These are phyloP conservation scores for Drosophila peninsularis DNA, from an alignment of 2,888 invertebrate species.

Conservation along the genomic window DNA sequence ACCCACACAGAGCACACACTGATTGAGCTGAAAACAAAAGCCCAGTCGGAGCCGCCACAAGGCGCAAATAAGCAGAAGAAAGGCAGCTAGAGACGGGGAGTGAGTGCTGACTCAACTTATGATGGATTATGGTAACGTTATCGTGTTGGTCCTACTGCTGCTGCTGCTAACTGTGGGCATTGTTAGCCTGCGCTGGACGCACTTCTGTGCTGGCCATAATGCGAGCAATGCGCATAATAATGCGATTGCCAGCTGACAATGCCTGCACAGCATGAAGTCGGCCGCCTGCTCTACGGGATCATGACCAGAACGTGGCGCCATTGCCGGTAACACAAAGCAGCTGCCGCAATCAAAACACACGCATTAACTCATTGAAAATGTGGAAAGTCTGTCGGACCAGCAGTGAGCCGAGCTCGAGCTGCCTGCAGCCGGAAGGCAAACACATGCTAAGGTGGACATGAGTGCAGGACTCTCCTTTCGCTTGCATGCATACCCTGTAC, in stretches of 20 bases:
- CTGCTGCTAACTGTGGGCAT: conserved; percentile 27
- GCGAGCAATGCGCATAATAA: conserved; percentile 65
- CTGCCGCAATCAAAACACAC: conserved; percentile 47
- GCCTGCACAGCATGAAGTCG: conserved; percentile 21
- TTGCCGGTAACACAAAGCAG: conserved; percentile 25
- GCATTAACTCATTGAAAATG: conserved; percentile 56
- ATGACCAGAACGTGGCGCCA: conserved; percentile 1
- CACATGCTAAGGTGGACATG: conserved; percentile 49
- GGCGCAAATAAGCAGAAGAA: conserved; percentile 56
- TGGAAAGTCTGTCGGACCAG: neutral
- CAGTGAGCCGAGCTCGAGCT: neutral
- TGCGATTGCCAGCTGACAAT: conserved; percentile 65
- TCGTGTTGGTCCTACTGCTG: conserved; percentile 29
- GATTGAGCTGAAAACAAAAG: conserved; percentile 42
- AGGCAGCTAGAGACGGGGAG: conserved; percentile 19
- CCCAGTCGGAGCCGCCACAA: conserved; percentile 12
- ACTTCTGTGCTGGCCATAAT: conserved; percentile 61
- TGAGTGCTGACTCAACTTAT: conserved; percentile 66
- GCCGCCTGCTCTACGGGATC: neutral
- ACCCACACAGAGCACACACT: neutral
- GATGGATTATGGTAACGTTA: conserved; percentile 75
- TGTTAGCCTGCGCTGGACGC: conserved; percentile 31
- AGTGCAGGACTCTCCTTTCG: conserved; percentile 5
- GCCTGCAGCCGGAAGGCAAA: conserved; percentile 64
- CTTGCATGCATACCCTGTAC: conserved; percentile 3